Percentiles rank a stretch among this genome's conserved stretches.
Evolutionary conservation across 2,888 invertebrate genomes (phyloP).

Genomic region (Melanostoma scalare): DNA sequence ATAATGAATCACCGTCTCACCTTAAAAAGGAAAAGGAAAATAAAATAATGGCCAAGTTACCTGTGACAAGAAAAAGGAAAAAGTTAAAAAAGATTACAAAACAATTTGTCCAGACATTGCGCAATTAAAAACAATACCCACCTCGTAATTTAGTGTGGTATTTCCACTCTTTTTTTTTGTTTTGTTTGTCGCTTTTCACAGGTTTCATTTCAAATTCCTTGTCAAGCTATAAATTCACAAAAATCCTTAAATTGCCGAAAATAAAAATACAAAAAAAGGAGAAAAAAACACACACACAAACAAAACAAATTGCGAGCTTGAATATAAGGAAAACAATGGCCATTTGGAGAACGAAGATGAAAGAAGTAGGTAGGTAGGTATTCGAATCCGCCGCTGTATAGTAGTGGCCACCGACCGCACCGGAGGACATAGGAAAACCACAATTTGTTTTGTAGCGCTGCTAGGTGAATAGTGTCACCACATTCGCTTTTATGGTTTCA

Average conservation of each 20-base stretch:
- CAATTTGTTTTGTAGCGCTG: conserved; percentile 71
- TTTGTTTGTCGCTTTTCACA: conserved; percentile 13
- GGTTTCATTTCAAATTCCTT: conserved; percentile 51
- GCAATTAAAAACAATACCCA: conserved; percentile 57
- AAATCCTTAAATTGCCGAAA: conserved; percentile 47
- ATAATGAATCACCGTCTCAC: too few relatives aligned
- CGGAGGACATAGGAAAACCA: conserved; percentile 69
- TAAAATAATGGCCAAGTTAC: too few relatives aligned
- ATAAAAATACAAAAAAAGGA: conserved; percentile 11
- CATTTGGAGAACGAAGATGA: conserved; percentile 43
- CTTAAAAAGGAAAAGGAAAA: too few relatives aligned
- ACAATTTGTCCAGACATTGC: conserved; percentile 44
- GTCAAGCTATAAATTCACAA: conserved; percentile 56
- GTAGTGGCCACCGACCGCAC: conserved; percentile 53
- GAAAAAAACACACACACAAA: conserved; percentile 8
- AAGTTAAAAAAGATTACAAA: conserved; percentile 29
- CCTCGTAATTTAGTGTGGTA: conserved; percentile 29
- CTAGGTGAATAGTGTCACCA: conserved; percentile 73
- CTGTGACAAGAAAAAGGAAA: conserved; percentile 6
- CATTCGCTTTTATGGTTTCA: conserved; percentile 73
- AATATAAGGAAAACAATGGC: conserved; percentile 42
- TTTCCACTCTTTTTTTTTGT: neutral
- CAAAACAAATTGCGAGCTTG: conserved; percentile 21
- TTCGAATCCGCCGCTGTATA: conserved; percentile 41
- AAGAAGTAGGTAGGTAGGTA: conserved; percentile 25